Evolutionary conservation across 2,888 invertebrate genomes (phyloP), one percentile per base, ranked within the genome.

Genomic region (Orchesellides sinensis): DNA sequence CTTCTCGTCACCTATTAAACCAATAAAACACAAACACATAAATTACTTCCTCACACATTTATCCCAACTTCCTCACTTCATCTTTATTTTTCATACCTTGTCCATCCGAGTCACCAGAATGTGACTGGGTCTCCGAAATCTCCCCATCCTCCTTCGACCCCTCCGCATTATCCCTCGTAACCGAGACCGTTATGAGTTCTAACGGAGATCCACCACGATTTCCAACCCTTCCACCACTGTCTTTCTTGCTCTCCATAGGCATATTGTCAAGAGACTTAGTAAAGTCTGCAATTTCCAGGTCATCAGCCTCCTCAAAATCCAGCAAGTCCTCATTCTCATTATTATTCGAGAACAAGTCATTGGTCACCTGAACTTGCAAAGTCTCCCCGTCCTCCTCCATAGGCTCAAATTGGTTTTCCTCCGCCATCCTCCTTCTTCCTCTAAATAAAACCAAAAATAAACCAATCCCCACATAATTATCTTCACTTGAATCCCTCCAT

Each of bases 91-190:
- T 65, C 17, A 29, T 70, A 56, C 63, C 52, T 32, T 63, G 66
- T 49, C 2, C 19, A 47, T 79, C 65, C 5, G 72, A 73, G n/a
- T 4, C 45, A 25, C 35, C 66, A 1, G 82, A 82, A 4, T 69
- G 65, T 0, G 72, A 72, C 5, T 74, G 59, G 5, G 74, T 65
- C 29, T 75, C 82, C 1, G 75, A 82, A 14, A 77, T 66, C 73
- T 81, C 84, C 12, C 74, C 75, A 66, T 79, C 83, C 21, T 77
- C 84, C 14, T 83, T 80, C 23, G 61, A 35, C 45, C 47, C 65
- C 0, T 69, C 70, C 0, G 61, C 69, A 68, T 52, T 32, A 21
- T 79, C 40, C 3, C 32, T 56, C 4, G 47, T 17, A 21, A 81
- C 74, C 12, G 81, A 73, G 12, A 74, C 72, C 1, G 69, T 61